Percentiles rank a stretch among this genome's conserved stretches.
Conservation (phyloP, 1,140 invertebrate species). For the Berghia stephanieae region DNA sequence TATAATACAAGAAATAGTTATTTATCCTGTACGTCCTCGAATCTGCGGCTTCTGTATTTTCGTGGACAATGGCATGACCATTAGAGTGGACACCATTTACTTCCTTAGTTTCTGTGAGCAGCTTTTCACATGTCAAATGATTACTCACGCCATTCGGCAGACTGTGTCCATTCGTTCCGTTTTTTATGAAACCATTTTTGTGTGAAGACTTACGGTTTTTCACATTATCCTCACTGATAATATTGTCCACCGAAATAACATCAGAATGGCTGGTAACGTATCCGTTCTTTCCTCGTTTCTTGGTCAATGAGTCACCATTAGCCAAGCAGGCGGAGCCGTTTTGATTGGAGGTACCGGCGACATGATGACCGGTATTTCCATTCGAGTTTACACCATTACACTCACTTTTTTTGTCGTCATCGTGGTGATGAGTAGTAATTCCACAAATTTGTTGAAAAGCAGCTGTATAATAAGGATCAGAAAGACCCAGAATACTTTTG, state of each 20-base stretch:
- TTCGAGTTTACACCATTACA: not conserved
- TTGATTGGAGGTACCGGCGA: not conserved
- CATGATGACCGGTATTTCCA: not conserved
- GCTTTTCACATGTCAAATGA: too few relatives aligned
- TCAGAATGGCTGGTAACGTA: not conserved
- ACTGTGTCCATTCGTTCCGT: not conserved
- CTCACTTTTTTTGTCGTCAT: not conserved
- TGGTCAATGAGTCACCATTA: not conserved
- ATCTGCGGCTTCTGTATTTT: not conserved
- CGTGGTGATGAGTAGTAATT: slow-evolving; percentile 2
- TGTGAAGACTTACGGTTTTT: not conserved
- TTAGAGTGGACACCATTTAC: too few relatives aligned
- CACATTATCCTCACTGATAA: not conserved
- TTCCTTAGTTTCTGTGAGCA: too few relatives aligned
- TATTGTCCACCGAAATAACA: not conserved
- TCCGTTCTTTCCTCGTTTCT: not conserved
- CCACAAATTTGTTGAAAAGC: slow-evolving; percentile 37
- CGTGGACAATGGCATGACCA: not conserved
- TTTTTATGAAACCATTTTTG: not conserved
- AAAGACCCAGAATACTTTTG: slow-evolving; percentile 12
- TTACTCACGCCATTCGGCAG: too few relatives aligned
- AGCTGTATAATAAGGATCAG: slow-evolving; percentile 31
- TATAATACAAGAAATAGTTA: slow-evolving; percentile 87
- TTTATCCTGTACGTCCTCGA: slow-evolving; percentile 69
- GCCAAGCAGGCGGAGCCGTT: not conserved